Conservation (phyloP, 1,140 invertebrate species). For the Octopus bimaculoides region DNA sequence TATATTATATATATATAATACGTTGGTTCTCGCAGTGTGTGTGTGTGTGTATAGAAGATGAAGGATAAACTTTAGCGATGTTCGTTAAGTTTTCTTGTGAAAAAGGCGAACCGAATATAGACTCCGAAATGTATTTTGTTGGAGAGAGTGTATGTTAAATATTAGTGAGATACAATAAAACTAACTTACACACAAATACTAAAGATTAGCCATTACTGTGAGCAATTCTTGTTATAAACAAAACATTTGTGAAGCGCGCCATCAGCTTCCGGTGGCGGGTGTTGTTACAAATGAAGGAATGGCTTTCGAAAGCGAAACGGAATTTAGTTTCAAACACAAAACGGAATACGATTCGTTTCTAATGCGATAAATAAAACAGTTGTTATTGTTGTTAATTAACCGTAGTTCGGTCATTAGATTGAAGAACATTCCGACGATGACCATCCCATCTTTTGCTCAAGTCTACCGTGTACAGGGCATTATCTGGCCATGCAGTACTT, state of each 20-base stretch:
- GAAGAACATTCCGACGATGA: too few species aligned
- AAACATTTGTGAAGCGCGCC: conserved; percentile 3
- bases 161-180: too few species aligned
- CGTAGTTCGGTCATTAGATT: too few species aligned
- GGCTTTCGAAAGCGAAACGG: neutral
- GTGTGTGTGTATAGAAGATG: neutral
- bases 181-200: too few species aligned
- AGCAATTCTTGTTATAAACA: neutral
- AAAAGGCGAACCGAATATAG: neutral
- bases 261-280: neutral
- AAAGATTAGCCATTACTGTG: too few species aligned
- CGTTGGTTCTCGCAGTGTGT: neutral
- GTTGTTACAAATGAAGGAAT: neutral
- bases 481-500: too few species aligned
- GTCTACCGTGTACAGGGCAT: too few species aligned
- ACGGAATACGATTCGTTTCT: too few species aligned
- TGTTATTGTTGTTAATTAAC: too few species aligned
- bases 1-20: neutral
- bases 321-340: neutral
- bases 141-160: too few species aligned
- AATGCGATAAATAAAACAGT: too few species aligned
- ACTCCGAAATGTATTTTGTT: neutral
- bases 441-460: too few species aligned
- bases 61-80: neutral
- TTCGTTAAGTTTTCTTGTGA: neutral